Base-by-base conservation (phyloP, 2,113 vertebrate species). In the Sturnus vulgaris region DNA sequence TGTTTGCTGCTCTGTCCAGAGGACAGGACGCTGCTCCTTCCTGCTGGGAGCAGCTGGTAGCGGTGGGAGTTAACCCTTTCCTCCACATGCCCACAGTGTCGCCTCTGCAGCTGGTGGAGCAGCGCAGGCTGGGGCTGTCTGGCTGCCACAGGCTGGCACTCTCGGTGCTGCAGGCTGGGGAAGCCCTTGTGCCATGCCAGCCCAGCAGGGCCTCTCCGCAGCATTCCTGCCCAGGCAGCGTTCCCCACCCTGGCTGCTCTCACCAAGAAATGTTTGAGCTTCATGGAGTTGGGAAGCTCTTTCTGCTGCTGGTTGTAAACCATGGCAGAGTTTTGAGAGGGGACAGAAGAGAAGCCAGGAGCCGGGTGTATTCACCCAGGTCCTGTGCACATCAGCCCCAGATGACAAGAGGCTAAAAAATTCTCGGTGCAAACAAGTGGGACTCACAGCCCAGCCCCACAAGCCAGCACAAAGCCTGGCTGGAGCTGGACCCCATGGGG, bases 21-120 rank as follows among this genome's bases (percentile, higher is more conserved):
- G 40, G 40, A 40, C 40, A 40, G 46, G 46, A 12, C 46, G 11
- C 46, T 47, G 46, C 21, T 82, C 73, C 53, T 20, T 15, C 53
- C 55, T 11, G 44, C 47, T 37, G 70, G 55, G 42, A 79, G 82
- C 90, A 68, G 66, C 65, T 66, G 87, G 50, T 15, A 3, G 10
- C 5, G 21, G 22, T 52, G 85, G 69, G 8, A 46, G 21, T 75
- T 39, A 46, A 64, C 52, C 39, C 77, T 20, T 59, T 57, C 63
- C 12, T 42, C 15, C 21, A 46, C 39, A 5, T 11, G 40, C 5
- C 49, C 2, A 3, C 18, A 5, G n/a, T 3, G 42, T 14, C 0
- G 0, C 28, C 42, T 11, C 8, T 7, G 77, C 68, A 66, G 92
- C 59, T 33, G 61, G 5, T 2, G 28, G 16, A 27, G 47, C 53